A percentile compares a stretch with the other conserved stretches of the same genome.
phyloP scores from a whole-genome alignment of 1,140 invertebrate genomes.

The Pentalonia nigronervosa region DNA sequence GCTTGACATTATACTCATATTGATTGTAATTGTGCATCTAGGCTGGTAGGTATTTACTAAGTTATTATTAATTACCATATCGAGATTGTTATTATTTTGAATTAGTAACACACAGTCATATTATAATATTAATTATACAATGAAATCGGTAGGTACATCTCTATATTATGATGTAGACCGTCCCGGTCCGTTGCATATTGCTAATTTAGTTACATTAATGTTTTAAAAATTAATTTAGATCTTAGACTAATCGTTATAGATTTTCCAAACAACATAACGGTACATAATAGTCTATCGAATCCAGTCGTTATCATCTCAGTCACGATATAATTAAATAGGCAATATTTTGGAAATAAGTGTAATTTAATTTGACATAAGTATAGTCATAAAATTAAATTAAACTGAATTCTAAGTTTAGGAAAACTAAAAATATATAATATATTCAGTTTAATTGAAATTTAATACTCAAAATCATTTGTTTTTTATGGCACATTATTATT shows the following conservation, averaged over 20 bases:
- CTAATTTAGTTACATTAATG: not conserved
- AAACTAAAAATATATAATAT: conserved; percentile 6
- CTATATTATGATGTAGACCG: not conserved
- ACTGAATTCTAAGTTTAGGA: conserved; percentile 1
- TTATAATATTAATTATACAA: not conserved
- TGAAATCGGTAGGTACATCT: not conserved
- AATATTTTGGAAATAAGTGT: not conserved
- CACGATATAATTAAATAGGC: not conserved
- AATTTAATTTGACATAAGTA: not conserved
- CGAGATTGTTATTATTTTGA: not conserved
- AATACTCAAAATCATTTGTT: not conserved
- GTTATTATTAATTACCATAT: not conserved
- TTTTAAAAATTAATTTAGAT: conserved; percentile 11
- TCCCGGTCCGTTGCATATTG: not conserved
- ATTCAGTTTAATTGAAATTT: not conserved
- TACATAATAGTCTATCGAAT: not conserved
- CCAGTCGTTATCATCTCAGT: not conserved
- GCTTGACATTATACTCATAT: too few species aligned
- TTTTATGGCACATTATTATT: not conserved
- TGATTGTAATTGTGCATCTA: too few species aligned
- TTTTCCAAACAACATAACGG: not conserved
- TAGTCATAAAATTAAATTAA: not conserved
- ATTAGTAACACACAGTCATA: not conserved
- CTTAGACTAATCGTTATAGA: not conserved
- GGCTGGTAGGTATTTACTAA: not conserved